Percentiles rank a stretch among this genome's conserved stretches.
Evolutionary conservation across 2,888 invertebrate species (phyloP).

Genomic region (Iselma pallidipennis): DNA sequence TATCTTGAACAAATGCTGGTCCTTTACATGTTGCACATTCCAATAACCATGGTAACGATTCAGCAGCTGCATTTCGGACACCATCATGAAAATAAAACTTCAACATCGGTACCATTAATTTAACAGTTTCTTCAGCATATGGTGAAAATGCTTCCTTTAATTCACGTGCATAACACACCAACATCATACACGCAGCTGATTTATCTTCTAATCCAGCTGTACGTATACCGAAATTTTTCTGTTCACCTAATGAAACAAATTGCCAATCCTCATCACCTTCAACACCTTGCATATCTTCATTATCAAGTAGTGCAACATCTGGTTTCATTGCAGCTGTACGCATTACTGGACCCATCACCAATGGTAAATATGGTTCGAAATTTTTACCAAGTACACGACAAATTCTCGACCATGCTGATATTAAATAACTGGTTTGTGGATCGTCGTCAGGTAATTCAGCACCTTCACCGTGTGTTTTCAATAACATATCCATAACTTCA

Average conservation of each 20-base stretch:
- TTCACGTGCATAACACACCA: slow-evolving; percentile 93
- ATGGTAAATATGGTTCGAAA: slow-evolving; percentile 88
- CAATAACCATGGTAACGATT: slow-evolving; percentile 84
- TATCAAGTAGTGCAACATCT: slow-evolving; percentile 87
- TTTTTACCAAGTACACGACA: slow-evolving; percentile 74
- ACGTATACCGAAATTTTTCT: slow-evolving; percentile 92
- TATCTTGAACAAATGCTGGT: slow-evolving; percentile 62
- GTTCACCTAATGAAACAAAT: slow-evolving; percentile 90
- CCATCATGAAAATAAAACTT: slow-evolving; percentile 95
- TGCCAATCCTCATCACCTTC: slow-evolving; percentile 92
- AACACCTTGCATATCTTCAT: slow-evolving; percentile 80
- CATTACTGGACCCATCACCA: slow-evolving; percentile 95
- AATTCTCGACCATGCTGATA: slow-evolving; percentile 98
- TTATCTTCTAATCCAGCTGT: slow-evolving; percentile 94
- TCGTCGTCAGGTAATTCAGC: slow-evolving; percentile 86
- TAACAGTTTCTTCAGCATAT: slow-evolving; percentile 78
- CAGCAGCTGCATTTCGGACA: slow-evolving; percentile 90
- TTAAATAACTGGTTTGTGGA: slow-evolving; percentile 96
- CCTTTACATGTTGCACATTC: slow-evolving; percentile 87
- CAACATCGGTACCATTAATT: slow-evolving; percentile 84
- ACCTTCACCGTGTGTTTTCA: slow-evolving; percentile 87
- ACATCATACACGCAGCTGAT: slow-evolving; percentile 94
- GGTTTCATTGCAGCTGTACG: slow-evolving; percentile 91
- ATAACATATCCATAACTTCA: slow-evolving; percentile 92
- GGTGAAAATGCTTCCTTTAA: slow-evolving; percentile 79